Base-by-base conservation (phyloP, 2,113 vertebrate species). In the Picathartes gymnocephalus region DNA sequence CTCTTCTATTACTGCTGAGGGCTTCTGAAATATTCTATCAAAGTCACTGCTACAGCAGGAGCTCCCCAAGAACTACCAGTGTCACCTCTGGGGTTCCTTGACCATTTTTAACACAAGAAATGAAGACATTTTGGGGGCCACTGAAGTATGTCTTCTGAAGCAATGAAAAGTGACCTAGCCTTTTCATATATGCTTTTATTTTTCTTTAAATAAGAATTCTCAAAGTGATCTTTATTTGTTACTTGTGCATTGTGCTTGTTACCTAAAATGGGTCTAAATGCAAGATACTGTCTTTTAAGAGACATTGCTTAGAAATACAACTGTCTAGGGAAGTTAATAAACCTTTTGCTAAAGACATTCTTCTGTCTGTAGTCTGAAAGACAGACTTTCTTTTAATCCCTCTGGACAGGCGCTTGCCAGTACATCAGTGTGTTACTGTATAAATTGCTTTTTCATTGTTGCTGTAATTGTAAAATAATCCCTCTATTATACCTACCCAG, bases 381-480 rank as follows among this genome's bases (percentile, higher is more conserved):
- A 91, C 90, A 88, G 78, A 25, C 65, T 89, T 66, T 11, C 44
- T 7, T 65, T 91, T 92, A 95, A 96, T 96, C 85, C 64, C 66
- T 47, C 80, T 92, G 84, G 81, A 66, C 66, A 72, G 89, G 33
- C 3, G 2, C 58, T 92, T 96, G 94, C 93, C 87, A 82, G 86
- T 81, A 84, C 62, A 54, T 91, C 81, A 57, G 53, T 4, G 9
- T 82, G 69, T 77, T 85, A 60, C 66, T 79, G 71, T 81, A 84
- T 72, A 91, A 95, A 93, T 88, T 80, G 84, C 84, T 82, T 79
- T 89, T 91, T 91, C 73, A 91, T 95, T 94, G 93, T 95, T 84
- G 81, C 54, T 90, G 89, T 93, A 91, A 93, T 92, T 95, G 84
- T 94, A 58, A 94, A 94, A 76, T 87, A 95, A 89, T 91, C 89